Conservation (phyloP, 2,113 vertebrate species). For the Lepidothrix coronata region DNA sequence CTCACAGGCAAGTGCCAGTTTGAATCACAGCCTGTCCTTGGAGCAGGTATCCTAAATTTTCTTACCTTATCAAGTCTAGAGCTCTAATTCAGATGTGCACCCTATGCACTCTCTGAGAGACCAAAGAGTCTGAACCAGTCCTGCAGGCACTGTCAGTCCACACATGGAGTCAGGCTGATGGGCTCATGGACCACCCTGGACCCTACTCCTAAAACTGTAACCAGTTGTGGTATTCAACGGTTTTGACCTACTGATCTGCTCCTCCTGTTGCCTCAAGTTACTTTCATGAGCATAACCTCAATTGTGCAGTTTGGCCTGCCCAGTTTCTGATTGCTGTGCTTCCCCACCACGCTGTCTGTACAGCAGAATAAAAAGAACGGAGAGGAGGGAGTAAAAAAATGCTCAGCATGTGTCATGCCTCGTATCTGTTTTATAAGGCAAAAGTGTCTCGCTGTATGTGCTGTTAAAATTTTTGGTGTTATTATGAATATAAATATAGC, state of each 20-base stretch:
- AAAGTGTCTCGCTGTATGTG: not conserved
- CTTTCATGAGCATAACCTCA: not conserved
- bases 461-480: not conserved
- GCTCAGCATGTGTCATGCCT: not conserved
- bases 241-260: not conserved
- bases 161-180: not conserved
- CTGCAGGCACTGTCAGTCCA: not conserved
- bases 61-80: not conserved
- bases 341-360: rapidly evolving
- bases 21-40: not conserved
- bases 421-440: not conserved
- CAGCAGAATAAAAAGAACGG: not conserved
- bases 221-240: not conserved
- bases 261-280: not conserved
- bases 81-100: not conserved
- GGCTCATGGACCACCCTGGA: not conserved
- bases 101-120: not conserved
- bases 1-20: rapidly evolving
- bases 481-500: not conserved
- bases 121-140: not conserved
- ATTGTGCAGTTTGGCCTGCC: not conserved
- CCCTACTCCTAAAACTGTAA: not conserved
- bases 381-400: not conserved
- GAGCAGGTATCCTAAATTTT: not conserved
- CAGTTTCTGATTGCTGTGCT: not conserved